Conservation (phyloP, 2,888 invertebrate genomes). For the Mellilla xanthometata region DNA sequence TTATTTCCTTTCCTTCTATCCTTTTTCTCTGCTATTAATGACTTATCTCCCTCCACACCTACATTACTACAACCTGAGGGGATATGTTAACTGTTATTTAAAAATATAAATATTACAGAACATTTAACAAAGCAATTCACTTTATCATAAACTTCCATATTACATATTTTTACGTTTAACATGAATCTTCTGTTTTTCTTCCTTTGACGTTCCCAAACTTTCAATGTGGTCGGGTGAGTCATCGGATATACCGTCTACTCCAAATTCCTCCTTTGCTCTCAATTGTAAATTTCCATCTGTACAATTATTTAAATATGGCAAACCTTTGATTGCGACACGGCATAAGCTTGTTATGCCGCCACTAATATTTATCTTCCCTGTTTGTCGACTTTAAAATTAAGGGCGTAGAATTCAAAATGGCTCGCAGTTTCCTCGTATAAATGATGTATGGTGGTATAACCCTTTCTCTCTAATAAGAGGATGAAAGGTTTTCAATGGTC, state of each 20-base stretch:
- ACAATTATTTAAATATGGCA: slow-evolving; percentile 73
- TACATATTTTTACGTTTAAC: no score
- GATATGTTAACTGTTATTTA: no score
- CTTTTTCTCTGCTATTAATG: no score
- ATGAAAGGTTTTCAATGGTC: slow-evolving; percentile 73
- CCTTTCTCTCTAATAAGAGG: slow-evolving; percentile 74
- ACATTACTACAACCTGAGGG: no score
- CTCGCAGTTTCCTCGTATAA: slow-evolving; percentile 9
- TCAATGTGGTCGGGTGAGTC: not conserved
- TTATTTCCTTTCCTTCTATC: no score
- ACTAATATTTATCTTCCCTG: slow-evolving; percentile 35
- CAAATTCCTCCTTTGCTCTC: slow-evolving; percentile 37
- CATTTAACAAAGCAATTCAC: no score
- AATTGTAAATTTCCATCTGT: slow-evolving; percentile 65
- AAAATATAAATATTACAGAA: no score
- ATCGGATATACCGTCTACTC: slow-evolving; percentile 7
- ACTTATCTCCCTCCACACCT: no score
- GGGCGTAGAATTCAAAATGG: slow-evolving; percentile 40
- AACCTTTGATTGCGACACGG: slow-evolving; percentile 71
- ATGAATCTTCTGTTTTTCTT: no score
- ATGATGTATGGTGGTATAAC: slow-evolving; percentile 46
- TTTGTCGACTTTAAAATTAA: slow-evolving; percentile 27
- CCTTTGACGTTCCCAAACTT: no score
- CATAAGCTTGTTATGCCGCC: slow-evolving; percentile 60
- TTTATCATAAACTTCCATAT: no score